Percentiles rank a stretch among this genome's conserved stretches.
These are phyloP conservation scores for Acholoe squamosa DNA, from an alignment of 2,888 invertebrate genomes.

Conservation along the genomic window DNA sequence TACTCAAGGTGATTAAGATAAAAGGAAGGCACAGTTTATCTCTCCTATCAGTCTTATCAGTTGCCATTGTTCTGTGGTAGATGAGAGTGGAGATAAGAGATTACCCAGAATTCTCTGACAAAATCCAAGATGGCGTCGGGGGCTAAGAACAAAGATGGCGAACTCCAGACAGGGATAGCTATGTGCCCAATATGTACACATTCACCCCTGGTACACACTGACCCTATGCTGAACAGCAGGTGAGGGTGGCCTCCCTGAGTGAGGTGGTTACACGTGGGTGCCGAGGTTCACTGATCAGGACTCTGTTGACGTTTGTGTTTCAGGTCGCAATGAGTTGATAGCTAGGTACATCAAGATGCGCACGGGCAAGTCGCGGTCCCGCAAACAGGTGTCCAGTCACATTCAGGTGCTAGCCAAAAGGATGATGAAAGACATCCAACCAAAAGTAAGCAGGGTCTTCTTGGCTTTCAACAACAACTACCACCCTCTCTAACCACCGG, in stretches of 20 bases:
- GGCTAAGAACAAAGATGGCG: too few relatives aligned
- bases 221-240: neutral
- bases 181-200: too few relatives aligned
- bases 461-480: conserved; percentile 35
- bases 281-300: neutral
- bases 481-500: conserved; percentile 34
- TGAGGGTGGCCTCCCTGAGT: neutral
- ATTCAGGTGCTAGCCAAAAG: conserved; percentile 99
- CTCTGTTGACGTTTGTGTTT: conserved; percentile 45
- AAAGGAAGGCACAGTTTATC: too few relatives aligned
- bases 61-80: too few relatives aligned
- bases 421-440: conserved; percentile 92
- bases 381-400: conserved; percentile 99
- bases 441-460: conserved; percentile 60
- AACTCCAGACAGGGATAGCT: too few relatives aligned
- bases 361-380: conserved; percentile 99
- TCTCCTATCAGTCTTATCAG: too few relatives aligned
- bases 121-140: too few relatives aligned
- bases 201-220: too few relatives aligned
- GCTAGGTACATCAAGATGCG: conserved; percentile 99
- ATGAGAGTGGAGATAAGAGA: too few relatives aligned
- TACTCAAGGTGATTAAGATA: too few relatives aligned
- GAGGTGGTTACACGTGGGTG: neutral
- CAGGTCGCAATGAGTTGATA: conserved; percentile 95
- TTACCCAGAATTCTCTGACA: too few relatives aligned